Conservation (phyloP, 2,797 vertebrate genomes). For the Gastrophryne carolinensis region DNA sequence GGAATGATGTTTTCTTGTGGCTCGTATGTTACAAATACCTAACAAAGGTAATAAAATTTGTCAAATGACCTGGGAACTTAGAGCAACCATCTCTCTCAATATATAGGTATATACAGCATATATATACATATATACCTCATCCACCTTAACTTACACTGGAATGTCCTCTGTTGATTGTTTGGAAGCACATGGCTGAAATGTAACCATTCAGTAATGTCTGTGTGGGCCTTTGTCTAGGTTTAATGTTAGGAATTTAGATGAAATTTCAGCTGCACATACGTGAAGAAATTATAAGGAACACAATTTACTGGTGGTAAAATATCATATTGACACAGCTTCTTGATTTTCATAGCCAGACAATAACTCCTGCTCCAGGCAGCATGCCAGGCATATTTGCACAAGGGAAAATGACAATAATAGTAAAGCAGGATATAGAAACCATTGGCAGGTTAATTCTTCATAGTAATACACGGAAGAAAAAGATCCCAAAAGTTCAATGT, state of each 20-base stretch:
- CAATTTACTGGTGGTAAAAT: neutral
- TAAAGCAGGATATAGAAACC: neutral
- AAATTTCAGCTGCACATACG: slow-evolving; percentile 14
- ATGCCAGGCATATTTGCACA: neutral
- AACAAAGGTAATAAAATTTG: too few relatives aligned
- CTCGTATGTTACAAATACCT: too few relatives aligned
- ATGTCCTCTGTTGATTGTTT: neutral
- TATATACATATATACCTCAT: too few relatives aligned
- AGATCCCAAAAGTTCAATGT: neutral
- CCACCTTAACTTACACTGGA: too few relatives aligned
- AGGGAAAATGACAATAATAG: neutral
- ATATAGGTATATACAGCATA: too few relatives aligned
- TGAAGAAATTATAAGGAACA: neutral
- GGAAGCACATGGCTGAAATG: neutral
- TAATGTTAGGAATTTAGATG: neutral
- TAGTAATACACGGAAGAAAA: neutral
- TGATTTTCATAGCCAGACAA: slow-evolving; percentile 32
- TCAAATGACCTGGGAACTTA: too few relatives aligned
- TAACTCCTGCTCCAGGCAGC: slow-evolving; percentile 4
- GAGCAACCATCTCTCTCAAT: too few relatives aligned
- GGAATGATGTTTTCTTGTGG: too few relatives aligned
- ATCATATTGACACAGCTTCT: slow-evolving; percentile 18
- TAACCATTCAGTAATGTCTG: neutral
- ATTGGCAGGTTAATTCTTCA: neutral
- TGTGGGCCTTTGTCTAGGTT: neutral